These are phyloP conservation scores for Pterocles orientalis DNA, from an alignment of 2,113 vertebrate species.

Conservation along the genomic window DNA sequence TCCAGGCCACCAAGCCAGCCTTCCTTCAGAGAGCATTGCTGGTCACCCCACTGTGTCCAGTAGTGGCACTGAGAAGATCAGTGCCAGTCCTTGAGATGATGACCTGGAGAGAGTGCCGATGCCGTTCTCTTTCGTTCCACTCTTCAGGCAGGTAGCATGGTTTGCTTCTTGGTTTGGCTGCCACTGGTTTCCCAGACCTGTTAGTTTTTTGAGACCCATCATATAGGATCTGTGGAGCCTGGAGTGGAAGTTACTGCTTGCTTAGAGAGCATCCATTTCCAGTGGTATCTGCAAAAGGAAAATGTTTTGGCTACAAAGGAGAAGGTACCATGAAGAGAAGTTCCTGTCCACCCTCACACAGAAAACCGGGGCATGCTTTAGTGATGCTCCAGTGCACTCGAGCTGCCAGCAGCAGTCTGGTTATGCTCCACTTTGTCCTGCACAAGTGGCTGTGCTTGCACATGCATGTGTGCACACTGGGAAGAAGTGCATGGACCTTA, in stretches of 20 bases:
- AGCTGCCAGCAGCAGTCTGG: background rate
- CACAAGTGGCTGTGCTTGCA: accelerated
- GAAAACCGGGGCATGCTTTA: background rate
- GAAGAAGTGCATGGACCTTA: background rate
- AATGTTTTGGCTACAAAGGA: background rate
- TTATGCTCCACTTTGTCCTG: background rate
- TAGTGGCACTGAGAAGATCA: accelerated
- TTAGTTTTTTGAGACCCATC: background rate
- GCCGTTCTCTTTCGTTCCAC: background rate
- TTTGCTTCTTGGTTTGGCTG: background rate
- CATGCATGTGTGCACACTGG: accelerated
- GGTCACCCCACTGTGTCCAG: accelerated
- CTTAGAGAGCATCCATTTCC: background rate
- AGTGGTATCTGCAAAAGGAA: background rate
- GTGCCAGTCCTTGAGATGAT: background rate
- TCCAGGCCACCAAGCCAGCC: background rate
- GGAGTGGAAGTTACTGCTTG: background rate
- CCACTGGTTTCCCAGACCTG: background rate
- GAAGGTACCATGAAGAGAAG: background rate
- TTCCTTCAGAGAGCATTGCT: background rate
- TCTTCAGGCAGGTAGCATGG: accelerated
- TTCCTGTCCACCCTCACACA: background rate
- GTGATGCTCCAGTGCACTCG: background rate
- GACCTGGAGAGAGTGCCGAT: background rate
- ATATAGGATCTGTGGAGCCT: background rate